Evolutionary conservation across 1,140 invertebrate species (phyloP).

Genomic region (Leptopilina boulardi): DNA sequence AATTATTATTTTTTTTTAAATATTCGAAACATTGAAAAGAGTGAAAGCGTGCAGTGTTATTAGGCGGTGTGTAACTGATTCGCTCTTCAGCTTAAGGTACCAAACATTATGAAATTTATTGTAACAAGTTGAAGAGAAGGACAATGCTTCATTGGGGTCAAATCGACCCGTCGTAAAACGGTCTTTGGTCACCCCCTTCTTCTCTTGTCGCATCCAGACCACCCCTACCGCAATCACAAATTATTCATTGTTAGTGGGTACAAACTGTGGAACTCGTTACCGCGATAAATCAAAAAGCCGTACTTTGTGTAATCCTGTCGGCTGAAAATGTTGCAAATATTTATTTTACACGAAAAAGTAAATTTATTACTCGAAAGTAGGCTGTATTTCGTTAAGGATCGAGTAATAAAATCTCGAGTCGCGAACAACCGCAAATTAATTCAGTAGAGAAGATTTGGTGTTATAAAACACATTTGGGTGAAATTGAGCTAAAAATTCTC

Average conservation of each 20-base stretch:
- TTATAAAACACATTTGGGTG: too few species aligned
- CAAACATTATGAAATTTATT: constrained; percentile 52
- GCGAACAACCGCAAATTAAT: neutral
- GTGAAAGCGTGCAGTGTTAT: neutral
- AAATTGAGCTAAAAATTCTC: too few species aligned
- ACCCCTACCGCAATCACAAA: constrained; percentile 48
- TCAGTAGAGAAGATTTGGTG: neutral
- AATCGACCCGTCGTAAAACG: constrained; percentile 49
- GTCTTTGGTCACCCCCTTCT: constrained; percentile 10
- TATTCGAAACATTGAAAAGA: too few species aligned
- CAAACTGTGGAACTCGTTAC: constrained; percentile 55
- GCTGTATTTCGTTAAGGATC: neutral
- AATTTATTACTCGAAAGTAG: constrained; percentile 34
- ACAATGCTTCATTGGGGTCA: constrained; percentile 57
- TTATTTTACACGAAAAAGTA: constrained; percentile 49
- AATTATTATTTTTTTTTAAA: too few species aligned
- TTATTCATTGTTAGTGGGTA: constrained; percentile 57
- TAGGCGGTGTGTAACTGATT: neutral
- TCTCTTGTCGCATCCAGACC: constrained; percentile 41
- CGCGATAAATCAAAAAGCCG: constrained; percentile 55
- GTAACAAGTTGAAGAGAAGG: constrained; percentile 45
- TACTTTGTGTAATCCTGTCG: constrained; percentile 52
- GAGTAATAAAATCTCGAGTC: neutral
- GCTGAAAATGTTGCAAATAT: constrained; percentile 52
- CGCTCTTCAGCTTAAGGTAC: neutral